These are phyloP conservation scores for Acanthurus lineatus DNA, from an alignment of 2,797 vertebrate genomes.

Conservation along the genomic window DNA sequence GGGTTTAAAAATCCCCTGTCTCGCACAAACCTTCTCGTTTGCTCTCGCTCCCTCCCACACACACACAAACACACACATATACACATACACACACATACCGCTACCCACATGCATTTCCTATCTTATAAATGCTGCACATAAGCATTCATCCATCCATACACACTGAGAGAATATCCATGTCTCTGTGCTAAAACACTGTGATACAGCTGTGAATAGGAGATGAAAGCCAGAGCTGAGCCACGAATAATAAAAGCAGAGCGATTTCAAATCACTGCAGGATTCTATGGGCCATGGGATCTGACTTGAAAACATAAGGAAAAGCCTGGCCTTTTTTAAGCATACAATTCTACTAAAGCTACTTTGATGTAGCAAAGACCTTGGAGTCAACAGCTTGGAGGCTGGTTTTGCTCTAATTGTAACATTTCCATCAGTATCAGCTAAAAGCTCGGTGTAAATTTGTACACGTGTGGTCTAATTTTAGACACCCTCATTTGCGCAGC, in stretches of 20 bases:
- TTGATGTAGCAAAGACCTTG: conserved; percentile 60
- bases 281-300: conserved; percentile 62
- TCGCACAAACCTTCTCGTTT: conserved; percentile 40
- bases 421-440: conserved; percentile 29
- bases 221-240: conserved; percentile 76
- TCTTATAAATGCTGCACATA: conserved; percentile 51
- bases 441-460: conserved; percentile 15
- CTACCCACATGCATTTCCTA: conserved; percentile 47
- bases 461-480: conserved; percentile 26
- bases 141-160: conserved; percentile 42
- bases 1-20: conserved; percentile 68
- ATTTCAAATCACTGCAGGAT: conserved; percentile 73
- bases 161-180: conserved; percentile 73
- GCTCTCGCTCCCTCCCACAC: conserved; percentile 13
- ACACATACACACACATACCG: conserved; percentile 1
- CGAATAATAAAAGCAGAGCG: conserved; percentile 75
- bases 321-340: conserved; percentile 45
- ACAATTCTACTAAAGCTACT: conserved; percentile 61
- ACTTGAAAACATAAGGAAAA: conserved; percentile 65
- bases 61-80: too few relatives aligned
- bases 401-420: conserved; percentile 30
- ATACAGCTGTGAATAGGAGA: conserved; percentile 76
- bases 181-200: conserved; percentile 71
- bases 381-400: conserved; percentile 40
- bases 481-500: conserved; percentile 15